Conservation (phyloP, 1,140 invertebrate species). For the Penaeus chinensis region DNA sequence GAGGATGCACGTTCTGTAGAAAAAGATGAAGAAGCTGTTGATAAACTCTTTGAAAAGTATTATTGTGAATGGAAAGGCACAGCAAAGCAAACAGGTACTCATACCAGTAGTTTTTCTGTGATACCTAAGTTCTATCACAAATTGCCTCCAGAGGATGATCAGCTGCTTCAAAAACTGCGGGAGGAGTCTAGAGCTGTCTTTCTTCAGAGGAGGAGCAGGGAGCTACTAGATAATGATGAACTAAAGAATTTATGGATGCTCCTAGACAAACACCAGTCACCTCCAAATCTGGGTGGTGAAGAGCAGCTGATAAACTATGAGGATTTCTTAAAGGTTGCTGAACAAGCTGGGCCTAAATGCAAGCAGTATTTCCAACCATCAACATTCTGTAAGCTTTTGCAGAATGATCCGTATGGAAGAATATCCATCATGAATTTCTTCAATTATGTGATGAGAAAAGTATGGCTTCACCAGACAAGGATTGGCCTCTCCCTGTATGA, state of each 20-base stretch:
- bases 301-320: conserved; percentile 88
- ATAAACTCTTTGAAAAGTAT: conserved; percentile 72
- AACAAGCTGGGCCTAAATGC: conserved; percentile 78
- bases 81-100: conserved; percentile 67
- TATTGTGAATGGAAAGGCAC: conserved; percentile 73
- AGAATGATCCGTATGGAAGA: conserved; percentile 83
- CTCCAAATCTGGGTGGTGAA: conserved; percentile 75
- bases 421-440: conserved; percentile 87
- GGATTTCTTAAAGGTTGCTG: conserved; percentile 81
- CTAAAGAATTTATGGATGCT: conserved; percentile 86
- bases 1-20: not conserved
- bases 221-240: conserved; percentile 88
- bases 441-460: conserved; percentile 95
- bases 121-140: conserved; percentile 86
- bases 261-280: conserved; percentile 83
- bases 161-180: conserved; percentile 81
- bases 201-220: conserved; percentile 83
- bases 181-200: conserved; percentile 89
- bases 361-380: conserved; percentile 84
- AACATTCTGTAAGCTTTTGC: conserved; percentile 87
- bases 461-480: conserved; percentile 92
- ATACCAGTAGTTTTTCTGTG: conserved; percentile 67
- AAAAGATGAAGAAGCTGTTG: conserved; percentile 68
- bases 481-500: conserved; percentile 94
- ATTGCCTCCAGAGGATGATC: conserved; percentile 80